These are phyloP conservation scores for Hydrocynus forskahlii DNA, from an alignment of 2,797 vertebrate species.

Conservation along the genomic window DNA sequence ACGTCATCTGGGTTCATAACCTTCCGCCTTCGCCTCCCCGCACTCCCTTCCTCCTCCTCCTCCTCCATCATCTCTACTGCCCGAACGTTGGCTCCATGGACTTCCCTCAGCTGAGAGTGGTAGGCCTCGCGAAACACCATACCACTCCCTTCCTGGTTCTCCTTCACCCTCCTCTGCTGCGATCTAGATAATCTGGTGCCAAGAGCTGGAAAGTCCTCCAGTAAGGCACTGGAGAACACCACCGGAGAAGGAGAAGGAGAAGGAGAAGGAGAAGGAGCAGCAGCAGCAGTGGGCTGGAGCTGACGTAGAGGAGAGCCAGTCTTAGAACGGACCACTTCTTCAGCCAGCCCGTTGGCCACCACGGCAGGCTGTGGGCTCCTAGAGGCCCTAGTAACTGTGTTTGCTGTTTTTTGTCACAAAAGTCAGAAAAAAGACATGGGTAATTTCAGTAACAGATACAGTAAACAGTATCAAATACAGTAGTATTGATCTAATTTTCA, in stretches of 20 bases:
- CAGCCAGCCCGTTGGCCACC: not conserved
- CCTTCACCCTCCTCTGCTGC: constrained; percentile 58
- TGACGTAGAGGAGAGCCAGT: constrained; percentile 8
- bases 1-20: constrained; percentile 51
- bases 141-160: constrained; percentile 12
- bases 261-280: constrained; percentile 7
- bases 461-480: not conserved
- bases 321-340: constrained; percentile 27
- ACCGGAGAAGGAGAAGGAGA: too few relatives aligned
- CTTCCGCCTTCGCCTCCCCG: constrained; percentile 44
- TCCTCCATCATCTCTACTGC: constrained; percentile 65
- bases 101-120: constrained; percentile 72
- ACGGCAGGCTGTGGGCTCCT: not conserved
- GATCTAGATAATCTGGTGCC: constrained; percentile 52
- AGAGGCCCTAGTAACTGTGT: not conserved
- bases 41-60: constrained; percentile 26
- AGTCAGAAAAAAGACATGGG: not conserved
- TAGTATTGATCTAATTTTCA: too few relatives aligned
- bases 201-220: constrained; percentile 68
- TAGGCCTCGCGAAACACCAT: constrained; percentile 66
- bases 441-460: not conserved
- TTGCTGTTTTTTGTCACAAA: constrained; percentile 43
- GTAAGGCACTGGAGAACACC: not conserved
- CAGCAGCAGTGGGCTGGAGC: constrained; percentile 7
- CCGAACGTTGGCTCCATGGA: constrained; percentile 70